Percentiles rank a stretch among this genome's conserved stretches.
Evolutionary conservation across 2,797 vertebrate species (phyloP).

Genomic region (Oryzias sinensis): DNA sequence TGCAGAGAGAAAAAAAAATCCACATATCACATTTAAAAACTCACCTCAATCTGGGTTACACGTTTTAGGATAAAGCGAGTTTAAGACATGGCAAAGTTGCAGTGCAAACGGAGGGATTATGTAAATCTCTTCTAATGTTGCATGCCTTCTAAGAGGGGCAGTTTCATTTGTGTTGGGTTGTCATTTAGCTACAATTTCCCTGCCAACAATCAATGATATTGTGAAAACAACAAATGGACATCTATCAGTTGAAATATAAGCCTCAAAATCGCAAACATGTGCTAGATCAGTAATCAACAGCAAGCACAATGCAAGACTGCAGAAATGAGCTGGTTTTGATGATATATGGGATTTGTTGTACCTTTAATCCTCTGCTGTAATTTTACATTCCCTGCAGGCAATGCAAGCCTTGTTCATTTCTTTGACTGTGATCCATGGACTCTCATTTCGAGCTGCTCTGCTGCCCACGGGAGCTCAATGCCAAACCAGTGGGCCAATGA

Average conservation of each 20-base stretch:
- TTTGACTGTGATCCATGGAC: slow-evolving; percentile 59
- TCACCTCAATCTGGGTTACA: slow-evolving; percentile 8
- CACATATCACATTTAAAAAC: background rate
- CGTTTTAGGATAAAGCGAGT: slow-evolving; percentile 15
- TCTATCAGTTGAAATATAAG: slow-evolving; percentile 2
- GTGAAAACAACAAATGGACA: slow-evolving; percentile 2
- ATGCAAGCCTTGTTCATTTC: slow-evolving; percentile 19
- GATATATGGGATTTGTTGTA: slow-evolving; percentile 15
- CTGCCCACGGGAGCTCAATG: slow-evolving; percentile 57
- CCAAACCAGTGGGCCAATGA: slow-evolving; percentile 63
- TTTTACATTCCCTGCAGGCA: slow-evolving; percentile 53
- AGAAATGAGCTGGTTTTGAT: slow-evolving; percentile 14
- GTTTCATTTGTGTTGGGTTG: background rate
- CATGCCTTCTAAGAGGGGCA: slow-evolving; percentile 6
- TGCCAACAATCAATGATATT: background rate
- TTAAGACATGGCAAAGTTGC: slow-evolving; percentile 12
- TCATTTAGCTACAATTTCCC: background rate
- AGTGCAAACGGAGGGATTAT: background rate
- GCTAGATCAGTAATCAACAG: slow-evolving; percentile 8
- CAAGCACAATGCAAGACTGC: slow-evolving; percentile 9
- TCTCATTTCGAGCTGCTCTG: slow-evolving; percentile 52
- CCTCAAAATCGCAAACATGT: background rate
- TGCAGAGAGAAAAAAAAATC: slow-evolving; percentile 8
- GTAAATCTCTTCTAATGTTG: background rate
- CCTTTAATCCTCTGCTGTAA: slow-evolving; percentile 25